Conservation (phyloP, 92 coral and sea anemone species). For the Actinernus sp. region DNA sequence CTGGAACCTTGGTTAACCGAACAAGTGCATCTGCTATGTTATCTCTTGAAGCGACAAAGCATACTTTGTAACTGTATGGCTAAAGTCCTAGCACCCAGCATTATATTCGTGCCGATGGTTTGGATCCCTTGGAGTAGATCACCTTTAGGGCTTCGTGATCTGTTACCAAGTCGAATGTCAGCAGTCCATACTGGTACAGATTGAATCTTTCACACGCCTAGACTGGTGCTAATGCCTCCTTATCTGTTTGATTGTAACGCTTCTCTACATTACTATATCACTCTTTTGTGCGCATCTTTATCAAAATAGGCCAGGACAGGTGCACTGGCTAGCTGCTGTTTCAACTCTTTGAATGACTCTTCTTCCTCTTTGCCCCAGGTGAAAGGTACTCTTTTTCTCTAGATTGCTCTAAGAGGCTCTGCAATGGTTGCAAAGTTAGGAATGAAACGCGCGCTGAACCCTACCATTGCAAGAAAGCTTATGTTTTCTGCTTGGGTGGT, state of each 20-base stretch:
- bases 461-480: not conserved
- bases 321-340: slow-evolving; percentile 19
- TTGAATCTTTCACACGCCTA: slow-evolving; percentile 52
- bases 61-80: slow-evolving; percentile 34
- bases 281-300: slow-evolving; percentile 30
- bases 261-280: slow-evolving; percentile 25
- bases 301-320: slow-evolving; percentile 33
- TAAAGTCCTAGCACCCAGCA: slow-evolving; percentile 54
- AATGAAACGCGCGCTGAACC: slow-evolving; percentile 5
- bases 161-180: slow-evolving; percentile 48
- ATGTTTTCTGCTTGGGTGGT: too few relatives aligned
- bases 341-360: slow-evolving; percentile 18
- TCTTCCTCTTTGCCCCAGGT: slow-evolving; percentile 18
- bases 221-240: slow-evolving; percentile 47
- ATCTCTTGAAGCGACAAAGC: slow-evolving; percentile 21
- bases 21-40: slow-evolving; percentile 52
- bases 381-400: slow-evolving; percentile 19
- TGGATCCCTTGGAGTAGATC: slow-evolving; percentile 39
- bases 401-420: slow-evolving; percentile 4
- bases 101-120: slow-evolving; percentile 45
- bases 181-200: slow-evolving; percentile 49
- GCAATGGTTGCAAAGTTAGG: slow-evolving; percentile 9
- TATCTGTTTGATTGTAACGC: slow-evolving; percentile 54
- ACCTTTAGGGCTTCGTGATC: slow-evolving; percentile 50
- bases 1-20: slow-evolving; percentile 20